Conservation (phyloP, 2,113 vertebrate genomes). For the Strix aluco region DNA sequence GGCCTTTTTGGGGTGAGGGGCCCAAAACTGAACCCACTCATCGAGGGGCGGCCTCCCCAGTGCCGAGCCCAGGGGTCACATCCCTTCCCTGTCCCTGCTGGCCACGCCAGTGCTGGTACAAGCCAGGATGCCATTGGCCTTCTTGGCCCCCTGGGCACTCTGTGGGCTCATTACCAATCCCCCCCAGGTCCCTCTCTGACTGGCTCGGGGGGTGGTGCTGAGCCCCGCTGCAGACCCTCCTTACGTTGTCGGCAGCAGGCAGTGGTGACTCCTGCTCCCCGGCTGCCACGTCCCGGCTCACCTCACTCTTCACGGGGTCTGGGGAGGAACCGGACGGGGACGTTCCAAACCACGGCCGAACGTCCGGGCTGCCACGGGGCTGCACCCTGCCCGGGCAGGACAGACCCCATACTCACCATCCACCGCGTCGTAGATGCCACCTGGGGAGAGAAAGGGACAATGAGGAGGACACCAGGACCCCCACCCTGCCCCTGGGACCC, state of each 20-base stretch:
- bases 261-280: neutral
- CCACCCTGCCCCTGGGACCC: neutral
- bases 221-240: neutral
- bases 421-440: conserved; percentile 75
- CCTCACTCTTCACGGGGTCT: conserved; percentile 38
- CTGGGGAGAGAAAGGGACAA: conserved; percentile 66
- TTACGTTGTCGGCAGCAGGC: neutral
- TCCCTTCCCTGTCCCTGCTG: too few species aligned
- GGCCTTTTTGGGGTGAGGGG: too few species aligned
- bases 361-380: fast-evolving
- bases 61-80: too few species aligned
- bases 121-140: too few species aligned
- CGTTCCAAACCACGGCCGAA: fast-evolving
- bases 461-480: neutral
- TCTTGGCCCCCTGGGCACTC: too few species aligned
- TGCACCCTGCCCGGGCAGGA: too few species aligned
- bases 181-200: too few species aligned
- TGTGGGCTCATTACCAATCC: too few species aligned
- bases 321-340: neutral
- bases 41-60: too few species aligned
- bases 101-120: too few species aligned
- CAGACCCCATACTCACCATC: conserved; percentile 72
- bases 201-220: too few species aligned
- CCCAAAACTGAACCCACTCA: too few species aligned
- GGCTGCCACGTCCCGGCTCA: neutral